A percentile compares a stretch with the other conserved stretches of the same genome.
These are phyloP conservation scores for Napeogenes sylphis DNA, from an alignment of 2,888 invertebrate species.

Conservation along the genomic window DNA sequence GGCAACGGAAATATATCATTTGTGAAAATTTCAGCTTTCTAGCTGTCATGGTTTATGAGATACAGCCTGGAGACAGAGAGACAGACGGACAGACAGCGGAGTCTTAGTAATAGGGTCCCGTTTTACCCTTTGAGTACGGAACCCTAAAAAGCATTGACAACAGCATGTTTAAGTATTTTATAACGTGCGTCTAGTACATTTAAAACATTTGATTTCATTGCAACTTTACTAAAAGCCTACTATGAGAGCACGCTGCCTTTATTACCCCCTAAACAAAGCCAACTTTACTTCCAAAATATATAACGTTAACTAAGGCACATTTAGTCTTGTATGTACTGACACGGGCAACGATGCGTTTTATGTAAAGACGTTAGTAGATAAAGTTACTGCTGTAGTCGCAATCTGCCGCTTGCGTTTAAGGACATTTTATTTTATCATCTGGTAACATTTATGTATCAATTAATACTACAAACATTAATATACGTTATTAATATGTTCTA, in stretches of 20 bases:
- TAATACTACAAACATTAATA: too few species aligned
- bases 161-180: not conserved
- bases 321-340: slow-evolving; percentile 3
- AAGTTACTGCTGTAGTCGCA: not conserved
- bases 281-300: slow-evolving; percentile 4
- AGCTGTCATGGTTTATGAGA: too few species aligned
- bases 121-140: too few species aligned
- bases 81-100: too few species aligned
- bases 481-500: too few species aligned
- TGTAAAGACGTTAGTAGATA: slow-evolving; percentile 2
- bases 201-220: not conserved
- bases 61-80: too few species aligned
- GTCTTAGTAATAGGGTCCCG: too few species aligned
- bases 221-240: not conserved
- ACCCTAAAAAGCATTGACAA: too few species aligned
- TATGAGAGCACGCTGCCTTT: not conserved
- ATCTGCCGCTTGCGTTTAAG: not conserved
- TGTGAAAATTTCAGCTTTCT: too few species aligned
- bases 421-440: too few species aligned
- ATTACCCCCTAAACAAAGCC: slow-evolving; percentile 3
- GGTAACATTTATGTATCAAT: too few species aligned
- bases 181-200: not conserved
- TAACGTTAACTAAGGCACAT: slow-evolving; percentile 4
- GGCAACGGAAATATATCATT: too few species aligned
- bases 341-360: slow-evolving; percentile 6